Conservation (phyloP, 2,797 vertebrate genomes). For the Capromys pilorides region DNA sequence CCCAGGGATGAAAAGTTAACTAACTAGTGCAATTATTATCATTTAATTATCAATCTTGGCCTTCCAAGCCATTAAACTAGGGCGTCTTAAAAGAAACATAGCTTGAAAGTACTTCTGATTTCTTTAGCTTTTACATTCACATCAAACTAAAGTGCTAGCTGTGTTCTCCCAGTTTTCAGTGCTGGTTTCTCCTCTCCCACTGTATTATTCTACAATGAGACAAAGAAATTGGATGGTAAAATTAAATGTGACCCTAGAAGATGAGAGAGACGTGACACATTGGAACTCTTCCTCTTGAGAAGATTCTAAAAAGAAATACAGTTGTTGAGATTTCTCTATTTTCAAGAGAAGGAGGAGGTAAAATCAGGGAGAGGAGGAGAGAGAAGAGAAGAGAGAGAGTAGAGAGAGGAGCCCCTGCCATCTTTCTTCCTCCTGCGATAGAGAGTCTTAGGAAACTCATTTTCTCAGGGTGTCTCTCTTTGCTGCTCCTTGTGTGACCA, state of each 20-base stretch:
- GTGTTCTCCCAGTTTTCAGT: not conserved
- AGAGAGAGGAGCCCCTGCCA: not conserved
- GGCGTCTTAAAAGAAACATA: not conserved
- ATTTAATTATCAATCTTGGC: not conserved
- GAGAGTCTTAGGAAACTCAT: not conserved
- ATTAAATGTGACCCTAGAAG: conserved; percentile 26
- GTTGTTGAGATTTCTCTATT: not conserved
- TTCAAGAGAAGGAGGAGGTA: not conserved
- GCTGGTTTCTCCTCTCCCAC: not conserved
- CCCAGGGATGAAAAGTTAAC: not conserved
- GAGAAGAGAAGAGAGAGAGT: not conserved
- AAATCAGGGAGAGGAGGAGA: not conserved
- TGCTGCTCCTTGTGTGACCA: not conserved
- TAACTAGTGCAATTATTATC: not conserved
- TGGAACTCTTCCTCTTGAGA: not conserved
- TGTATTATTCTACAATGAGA: not conserved
- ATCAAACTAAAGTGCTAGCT: not conserved
- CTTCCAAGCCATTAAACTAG: not conserved
- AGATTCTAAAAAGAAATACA: not conserved
- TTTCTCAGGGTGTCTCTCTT: not conserved
- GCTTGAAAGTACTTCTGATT: not conserved
- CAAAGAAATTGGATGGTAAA: not conserved
- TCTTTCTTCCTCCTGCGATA: not conserved
- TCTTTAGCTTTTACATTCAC: conserved; percentile 24
- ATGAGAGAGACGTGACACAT: not conserved